Percentiles rank a stretch among this genome's conserved stretches.
Evolutionary conservation across 2,888 invertebrate species (phyloP).

Genomic region (Synergus itoensis): DNA sequence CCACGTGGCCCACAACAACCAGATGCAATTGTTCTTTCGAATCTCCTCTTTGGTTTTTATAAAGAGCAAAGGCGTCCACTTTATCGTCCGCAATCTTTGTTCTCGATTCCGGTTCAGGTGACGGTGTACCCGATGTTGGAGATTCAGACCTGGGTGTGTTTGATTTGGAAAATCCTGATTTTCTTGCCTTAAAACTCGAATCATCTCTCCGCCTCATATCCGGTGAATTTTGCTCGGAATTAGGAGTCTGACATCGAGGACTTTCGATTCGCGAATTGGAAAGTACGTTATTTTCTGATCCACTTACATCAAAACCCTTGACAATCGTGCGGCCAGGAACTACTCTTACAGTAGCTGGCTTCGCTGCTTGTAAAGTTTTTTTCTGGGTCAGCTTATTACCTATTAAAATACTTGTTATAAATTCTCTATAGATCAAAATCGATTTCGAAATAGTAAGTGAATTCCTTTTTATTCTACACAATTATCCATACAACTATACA

Average conservation of each 20-base stretch:
- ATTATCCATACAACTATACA: background rate
- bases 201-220: conserved; percentile 73
- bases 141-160: conserved; percentile 85
- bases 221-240: conserved; percentile 67
- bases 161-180: conserved; percentile 65
- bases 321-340: conserved; percentile 66
- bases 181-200: conserved; percentile 68
- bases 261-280: conserved; percentile 63
- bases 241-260: conserved; percentile 71
- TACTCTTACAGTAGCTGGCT: conserved; percentile 68
- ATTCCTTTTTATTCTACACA: background rate
- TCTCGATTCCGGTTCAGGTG: conserved; percentile 61
- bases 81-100: background rate
- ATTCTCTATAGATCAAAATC: conserved; percentile 25
- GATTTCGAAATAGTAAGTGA: background rate
- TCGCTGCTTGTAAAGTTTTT: conserved; percentile 61
- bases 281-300: conserved; percentile 63
- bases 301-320: conserved; percentile 71
- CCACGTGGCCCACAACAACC: conserved; percentile 97
- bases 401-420: conserved; percentile 78
- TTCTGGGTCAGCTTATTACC: conserved; percentile 78
- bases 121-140: conserved; percentile 81
- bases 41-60: conserved; percentile 86
- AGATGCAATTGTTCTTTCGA: conserved; percentile 93
- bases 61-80: conserved; percentile 82